These are phyloP conservation scores for Sweltsa coloradensis DNA, from an alignment of 1,140 invertebrate genomes.

Conservation along the genomic window DNA sequence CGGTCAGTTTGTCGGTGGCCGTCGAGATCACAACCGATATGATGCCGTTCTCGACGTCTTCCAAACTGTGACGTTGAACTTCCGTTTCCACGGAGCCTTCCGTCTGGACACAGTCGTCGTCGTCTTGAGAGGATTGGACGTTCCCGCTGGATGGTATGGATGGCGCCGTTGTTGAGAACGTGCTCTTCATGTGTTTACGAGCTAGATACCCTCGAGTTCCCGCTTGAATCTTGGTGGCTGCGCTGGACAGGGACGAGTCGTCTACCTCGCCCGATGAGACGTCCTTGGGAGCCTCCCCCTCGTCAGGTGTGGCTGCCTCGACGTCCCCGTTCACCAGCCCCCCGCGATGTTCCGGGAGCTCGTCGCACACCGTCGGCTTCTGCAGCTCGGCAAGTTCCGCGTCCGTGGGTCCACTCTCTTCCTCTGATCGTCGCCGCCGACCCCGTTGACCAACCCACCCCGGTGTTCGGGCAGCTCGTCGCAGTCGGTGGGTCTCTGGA, in stretches of 20 bases:
- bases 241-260: conserved; percentile 19
- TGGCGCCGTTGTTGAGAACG: conserved; percentile 3
- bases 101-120: background rate
- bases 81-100: conserved; percentile 5
- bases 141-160: conserved; percentile 7
- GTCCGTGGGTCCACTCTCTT: no score
- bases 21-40: no score
- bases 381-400: background rate
- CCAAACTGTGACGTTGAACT: background rate
- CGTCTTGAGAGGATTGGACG: background rate
- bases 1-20: no score
- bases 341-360: background rate
- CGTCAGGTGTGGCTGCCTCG: background rate
- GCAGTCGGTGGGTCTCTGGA: background rate
- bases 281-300: background rate
- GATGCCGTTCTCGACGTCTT: background rate
- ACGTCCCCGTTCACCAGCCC: background rate
- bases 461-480: background rate
- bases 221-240: conserved; percentile 63
- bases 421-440: background rate
- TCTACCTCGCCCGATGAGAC: background rate
- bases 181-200: conserved; percentile 32
- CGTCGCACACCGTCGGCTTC: background rate
- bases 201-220: conserved; percentile 57
- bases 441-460: background rate